Evolutionary conservation across 2,113 vertebrate species (phyloP), one percentile per base, ranked within the genome.

Genomic region (Butastur rufipennis): DNA sequence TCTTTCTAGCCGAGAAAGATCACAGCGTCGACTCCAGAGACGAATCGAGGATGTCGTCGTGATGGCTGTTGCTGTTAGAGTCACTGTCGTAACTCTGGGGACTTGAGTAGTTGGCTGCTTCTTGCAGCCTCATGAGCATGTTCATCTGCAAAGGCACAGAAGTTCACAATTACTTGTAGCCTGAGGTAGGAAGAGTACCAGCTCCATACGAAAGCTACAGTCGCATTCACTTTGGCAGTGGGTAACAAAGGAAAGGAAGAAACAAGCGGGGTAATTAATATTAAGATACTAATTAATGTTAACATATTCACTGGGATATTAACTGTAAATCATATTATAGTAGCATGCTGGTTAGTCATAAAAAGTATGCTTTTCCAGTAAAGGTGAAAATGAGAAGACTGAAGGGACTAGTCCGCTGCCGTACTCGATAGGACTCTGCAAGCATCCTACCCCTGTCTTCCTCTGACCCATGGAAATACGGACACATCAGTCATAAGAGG

Each of bases 31-130:
- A 99, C 98, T 99, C 99, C 97, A 99, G 97, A 0, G 99, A 99
- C 0, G 99, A 99, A 91, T 99, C 99, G 42, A 99, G 98, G 97
- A 99, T 98, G 97, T 99, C 99, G 4, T 99, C 99, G 0, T 99
- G 99, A 85, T 99, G 99, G 96, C 99, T 99, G 98, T 99, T 99
- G 98, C 99, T 99, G 97, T 99, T 99, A 75, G 99, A 99, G 98
- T 99, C 99, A 18, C 99, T 99, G 98, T 99, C 99, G 0, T 99
- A 99, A 96, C 99, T 99, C 98, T 99, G 99, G 10, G 99, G 99
- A 93, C 99, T 99, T 10, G 99, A 99, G 81, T 99, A 99, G 90
- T 99, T 99, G 42, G 99, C 99, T 1, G 99, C 99, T 90, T 99
- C 99, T 95, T 99, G 99, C 81, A 99, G 98, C 52, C 99, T 97